phyloP scores from a whole-genome alignment of 1,140 invertebrate species.

The Dendroctonus valens region DNA sequence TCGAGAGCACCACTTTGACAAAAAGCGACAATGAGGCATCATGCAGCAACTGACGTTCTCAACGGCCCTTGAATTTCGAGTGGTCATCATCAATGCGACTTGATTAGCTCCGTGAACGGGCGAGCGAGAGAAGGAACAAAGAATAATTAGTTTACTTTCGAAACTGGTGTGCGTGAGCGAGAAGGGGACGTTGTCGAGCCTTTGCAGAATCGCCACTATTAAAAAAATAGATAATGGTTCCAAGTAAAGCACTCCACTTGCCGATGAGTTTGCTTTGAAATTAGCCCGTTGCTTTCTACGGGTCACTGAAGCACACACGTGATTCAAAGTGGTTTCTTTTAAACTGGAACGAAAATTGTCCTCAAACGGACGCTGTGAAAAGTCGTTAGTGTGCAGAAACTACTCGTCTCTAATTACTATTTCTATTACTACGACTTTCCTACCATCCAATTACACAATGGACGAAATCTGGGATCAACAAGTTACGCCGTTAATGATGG shows the following conservation, averaged over 20 bases:
- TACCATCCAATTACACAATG: slow-evolving; percentile 39
- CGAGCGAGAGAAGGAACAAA: not conserved
- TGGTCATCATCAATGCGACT: slow-evolving; percentile 15
- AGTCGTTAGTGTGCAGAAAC: too few relatives aligned
- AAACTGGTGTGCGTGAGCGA: slow-evolving; percentile 7
- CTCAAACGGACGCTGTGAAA: not conserved
- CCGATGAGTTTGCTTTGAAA: slow-evolving; percentile 25
- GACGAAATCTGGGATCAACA: slow-evolving; percentile 50
- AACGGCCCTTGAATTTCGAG: slow-evolving; percentile 17
- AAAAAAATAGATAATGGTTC: slow-evolving; percentile 26
- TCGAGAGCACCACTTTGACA: slow-evolving; percentile 5
- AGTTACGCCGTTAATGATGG: slow-evolving; percentile 50
- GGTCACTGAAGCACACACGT: slow-evolving; percentile 12
- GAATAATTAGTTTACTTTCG: slow-evolving; percentile 10
- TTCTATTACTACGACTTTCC: too few relatives aligned
- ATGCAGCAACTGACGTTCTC: slow-evolving; percentile 23
- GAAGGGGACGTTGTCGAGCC: slow-evolving; percentile 1
- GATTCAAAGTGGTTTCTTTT: slow-evolving; percentile 19
- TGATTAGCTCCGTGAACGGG: not conserved
- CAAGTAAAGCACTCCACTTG: slow-evolving; percentile 17
- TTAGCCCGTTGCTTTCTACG: slow-evolving; percentile 20
- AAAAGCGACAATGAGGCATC: slow-evolving; percentile 23
- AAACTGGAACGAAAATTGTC: slow-evolving; percentile 19
- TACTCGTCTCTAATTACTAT: too few relatives aligned
- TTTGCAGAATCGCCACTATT: not conserved